Evolutionary conservation across 2,888 invertebrate species (phyloP), one percentile per base, ranked within the genome.

Genomic region (Zonitis immaculata): DNA sequence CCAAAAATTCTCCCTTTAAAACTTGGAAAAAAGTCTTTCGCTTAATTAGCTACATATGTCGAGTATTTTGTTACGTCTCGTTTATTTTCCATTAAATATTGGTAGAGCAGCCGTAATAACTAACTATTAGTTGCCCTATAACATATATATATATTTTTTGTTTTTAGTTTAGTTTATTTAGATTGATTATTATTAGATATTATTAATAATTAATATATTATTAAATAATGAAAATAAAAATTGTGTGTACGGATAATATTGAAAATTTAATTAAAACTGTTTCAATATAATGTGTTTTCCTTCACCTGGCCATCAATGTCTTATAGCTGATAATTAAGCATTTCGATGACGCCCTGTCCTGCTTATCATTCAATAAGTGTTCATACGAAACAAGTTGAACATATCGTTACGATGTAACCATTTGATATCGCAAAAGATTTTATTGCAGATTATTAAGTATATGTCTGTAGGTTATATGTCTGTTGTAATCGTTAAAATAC

Each of bases 31-130:
- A 44, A 42, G 57, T 59, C 63, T 59, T 63, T 64, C 56, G 66
- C 65, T 61, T 66, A 66, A 66, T 66, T 66, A 66, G 58, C 63
- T 59, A 65, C 66, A 66, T 59, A 54, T 66, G 66, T 65, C 58
- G 32, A 51, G 56, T 60, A 57, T 64, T 66, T 65, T 57, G 60
- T 63, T 65, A 54, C 65, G 57, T 59, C 52, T 63, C 62, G 59
- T 64, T 62, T 61, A 64, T 61, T 63, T 63, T 61, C 62, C 64
- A 57, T 64, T 61, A 61, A 57, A 47, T 47, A 44, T 44, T 46
- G n/a, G 27, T 22, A 35, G 35, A 35, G n/a, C 18, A 39, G n/a
- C 14, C 16, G 46, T 35, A 49, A 46, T 22, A 22, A 22, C 22
- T 22, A 3, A 22, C n/a, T n/a, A n/a, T n/a, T n/a, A n/a, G n/a